These are phyloP conservation scores for Craterocephalus amniculus DNA, from an alignment of 2,797 vertebrate genomes.

Conservation along the genomic window DNA sequence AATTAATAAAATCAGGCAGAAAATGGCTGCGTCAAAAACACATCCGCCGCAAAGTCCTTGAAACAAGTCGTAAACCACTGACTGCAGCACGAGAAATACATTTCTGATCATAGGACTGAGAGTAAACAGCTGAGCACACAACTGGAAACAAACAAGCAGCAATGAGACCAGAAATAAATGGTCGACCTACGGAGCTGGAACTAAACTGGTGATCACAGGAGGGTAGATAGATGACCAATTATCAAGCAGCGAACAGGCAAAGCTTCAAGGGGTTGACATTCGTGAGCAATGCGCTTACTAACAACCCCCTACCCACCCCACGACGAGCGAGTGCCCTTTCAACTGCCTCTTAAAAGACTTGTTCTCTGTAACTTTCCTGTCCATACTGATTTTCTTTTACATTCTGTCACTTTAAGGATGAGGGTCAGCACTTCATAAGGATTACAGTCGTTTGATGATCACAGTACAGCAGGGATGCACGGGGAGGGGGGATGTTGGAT, in stretches of 20 bases:
- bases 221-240: conserved; percentile 78
- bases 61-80: conserved; percentile 62
- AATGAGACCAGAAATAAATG: conserved; percentile 71
- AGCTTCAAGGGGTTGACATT: conserved; percentile 74
- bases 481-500: conserved; percentile 9
- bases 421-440: conserved; percentile 56
- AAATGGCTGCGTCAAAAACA: conserved; percentile 44
- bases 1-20: conserved; percentile 67
- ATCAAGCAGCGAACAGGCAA: conserved; percentile 72
- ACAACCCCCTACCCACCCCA: conserved; percentile 4
- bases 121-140: conserved; percentile 71
- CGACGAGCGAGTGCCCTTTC: conserved; percentile 66
- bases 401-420: conserved; percentile 65
- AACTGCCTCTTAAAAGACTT: conserved; percentile 66
- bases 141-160: conserved; percentile 73
- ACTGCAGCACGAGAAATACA: conserved; percentile 65
- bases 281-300: conserved; percentile 45
- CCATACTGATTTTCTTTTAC: conserved; percentile 58
- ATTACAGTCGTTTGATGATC: conserved; percentile 49
- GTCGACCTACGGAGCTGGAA: conserved; percentile 67
- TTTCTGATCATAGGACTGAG: conserved; percentile 61
- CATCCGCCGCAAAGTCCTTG: conserved; percentile 52
- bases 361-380: conserved; percentile 61
- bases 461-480: conserved; percentile 18
- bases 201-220: conserved; percentile 78